Evolutionary conservation across 2,888 invertebrate genomes (phyloP), one percentile per base, ranked within the genome.

Genomic region (Nipponacmea schrenckii): DNA sequence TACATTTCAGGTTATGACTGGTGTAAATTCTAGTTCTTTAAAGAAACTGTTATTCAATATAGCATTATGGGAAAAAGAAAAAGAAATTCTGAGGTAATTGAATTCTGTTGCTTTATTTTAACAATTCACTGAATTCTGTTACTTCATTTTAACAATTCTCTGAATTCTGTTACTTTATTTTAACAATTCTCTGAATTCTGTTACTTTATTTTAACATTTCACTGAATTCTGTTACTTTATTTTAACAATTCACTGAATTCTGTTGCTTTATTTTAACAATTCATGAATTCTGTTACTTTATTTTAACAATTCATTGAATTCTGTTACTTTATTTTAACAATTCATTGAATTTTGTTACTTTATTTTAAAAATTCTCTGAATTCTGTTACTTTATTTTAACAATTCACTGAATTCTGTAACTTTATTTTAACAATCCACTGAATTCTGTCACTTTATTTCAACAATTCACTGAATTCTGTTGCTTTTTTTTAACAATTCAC

Each of bases 11-110:
- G 83, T 84, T 15, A 82, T 82, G 77, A 75, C 79, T 27, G 82
- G 83, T 46, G 80, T 81, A 2, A 83, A 80, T 72, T 74, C 79
- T 66, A 88, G 86, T 74, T 94, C 95, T 80, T 88, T 97, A 67
- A 97, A 96, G 90, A 93, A 93, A 81, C 91, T 93, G 79, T 90
- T 97, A 50, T 95, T 96, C 88, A 94, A 94, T 85, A 94, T 96
- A 94, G 97, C 95, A 0, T 89, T 96, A 80, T 93, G 93, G 64
- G 94, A 96, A 46, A 97, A 97, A 88, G 94, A 95, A 86, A 93
- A 92, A 20, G 96, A 97, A 90, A 90, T 97, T 46, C 94, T 94
- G 85, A 93, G 92, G 93, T 93, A 83, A 77, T 82, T 76, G 27
- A 67, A 27, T 45, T 20, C 56, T 20, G 10, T 48, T 24, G 5